Evolutionary conservation across 1,140 invertebrate genomes (phyloP).

Genomic region (Mylabris phalerata): DNA sequence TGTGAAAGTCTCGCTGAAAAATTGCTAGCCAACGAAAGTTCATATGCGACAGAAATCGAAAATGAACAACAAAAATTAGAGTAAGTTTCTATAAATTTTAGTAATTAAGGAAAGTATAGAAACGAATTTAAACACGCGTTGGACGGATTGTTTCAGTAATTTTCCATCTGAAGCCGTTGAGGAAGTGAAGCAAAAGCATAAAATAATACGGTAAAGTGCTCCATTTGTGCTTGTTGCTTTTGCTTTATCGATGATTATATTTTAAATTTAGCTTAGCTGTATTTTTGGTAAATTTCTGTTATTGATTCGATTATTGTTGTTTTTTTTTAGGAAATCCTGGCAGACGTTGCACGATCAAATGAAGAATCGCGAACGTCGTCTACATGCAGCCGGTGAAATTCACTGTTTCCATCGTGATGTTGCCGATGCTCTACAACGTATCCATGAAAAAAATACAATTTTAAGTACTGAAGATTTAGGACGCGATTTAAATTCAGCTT

Average conservation of each 20-base stretch:
- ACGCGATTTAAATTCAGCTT: slow-evolving; percentile 80
- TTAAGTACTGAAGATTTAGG: slow-evolving; percentile 75
- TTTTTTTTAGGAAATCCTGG: slow-evolving; percentile 67
- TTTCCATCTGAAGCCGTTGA: slow-evolving; percentile 28
- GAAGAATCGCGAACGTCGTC: slow-evolving; percentile 73
- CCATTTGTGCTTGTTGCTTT: neutral
- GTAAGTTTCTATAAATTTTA: slow-evolving; percentile 47
- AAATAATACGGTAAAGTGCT: slow-evolving; percentile 27
- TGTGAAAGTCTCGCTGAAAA: slow-evolving; percentile 89
- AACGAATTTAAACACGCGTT: slow-evolving; percentile 20
- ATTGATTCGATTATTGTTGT: neutral
- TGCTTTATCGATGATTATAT: slow-evolving; percentile 2
- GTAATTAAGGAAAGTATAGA: neutral
- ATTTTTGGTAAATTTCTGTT: neutral
- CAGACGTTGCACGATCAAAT: slow-evolving; percentile 80
- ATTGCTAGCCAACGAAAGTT: slow-evolving; percentile 78
- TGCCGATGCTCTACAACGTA: slow-evolving; percentile 82
- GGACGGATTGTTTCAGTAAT: slow-evolving; percentile 38
- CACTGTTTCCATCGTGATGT: slow-evolving; percentile 96
- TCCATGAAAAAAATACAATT: slow-evolving; percentile 79
- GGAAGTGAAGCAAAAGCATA: slow-evolving; percentile 33
- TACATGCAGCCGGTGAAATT: slow-evolving; percentile 90
- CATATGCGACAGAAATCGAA: slow-evolving; percentile 83
- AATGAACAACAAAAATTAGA: slow-evolving; percentile 80
- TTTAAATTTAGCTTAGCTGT: too few species aligned